Conservation (phyloP, 2,113 vertebrate species). For the Anolis carolinensis region DNA sequence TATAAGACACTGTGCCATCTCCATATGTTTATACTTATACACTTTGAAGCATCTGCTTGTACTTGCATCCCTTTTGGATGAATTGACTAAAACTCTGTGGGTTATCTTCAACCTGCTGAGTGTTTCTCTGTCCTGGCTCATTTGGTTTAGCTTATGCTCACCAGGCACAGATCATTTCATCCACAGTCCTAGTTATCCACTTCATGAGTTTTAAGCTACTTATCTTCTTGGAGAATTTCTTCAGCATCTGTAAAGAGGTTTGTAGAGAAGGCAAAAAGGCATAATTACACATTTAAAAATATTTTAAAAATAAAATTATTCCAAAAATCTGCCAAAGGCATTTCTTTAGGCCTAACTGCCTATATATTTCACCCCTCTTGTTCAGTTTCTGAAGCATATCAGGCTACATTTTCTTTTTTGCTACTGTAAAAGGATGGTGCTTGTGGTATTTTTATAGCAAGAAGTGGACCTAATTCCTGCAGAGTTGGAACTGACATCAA, state of each 20-base stretch:
- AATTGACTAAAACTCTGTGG: too few species aligned
- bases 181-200: too few species aligned
- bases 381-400: constrained; percentile 60
- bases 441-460: constrained; percentile 47
- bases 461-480: not conserved
- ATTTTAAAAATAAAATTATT: constrained; percentile 54
- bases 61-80: too few species aligned
- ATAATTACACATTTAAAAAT: constrained; percentile 54
- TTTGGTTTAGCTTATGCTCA: too few species aligned
- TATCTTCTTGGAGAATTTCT: constrained; percentile 52
- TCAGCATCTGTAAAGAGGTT: constrained; percentile 47
- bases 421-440: constrained; percentile 63
- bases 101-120: too few species aligned
- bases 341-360: constrained; percentile 38
- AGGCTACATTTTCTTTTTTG: constrained; percentile 56
- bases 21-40: too few species aligned
- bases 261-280: constrained; percentile 47
- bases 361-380: constrained; percentile 24
- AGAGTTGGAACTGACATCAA: not conserved
- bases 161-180: too few species aligned
- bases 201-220: constrained; percentile 57
- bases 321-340: constrained; percentile 54
- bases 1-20: too few species aligned
- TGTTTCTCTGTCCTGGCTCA: too few species aligned
- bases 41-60: too few species aligned